Conservation (phyloP, 2,888 invertebrate species). For the Nipponacmea schrenckii region DNA sequence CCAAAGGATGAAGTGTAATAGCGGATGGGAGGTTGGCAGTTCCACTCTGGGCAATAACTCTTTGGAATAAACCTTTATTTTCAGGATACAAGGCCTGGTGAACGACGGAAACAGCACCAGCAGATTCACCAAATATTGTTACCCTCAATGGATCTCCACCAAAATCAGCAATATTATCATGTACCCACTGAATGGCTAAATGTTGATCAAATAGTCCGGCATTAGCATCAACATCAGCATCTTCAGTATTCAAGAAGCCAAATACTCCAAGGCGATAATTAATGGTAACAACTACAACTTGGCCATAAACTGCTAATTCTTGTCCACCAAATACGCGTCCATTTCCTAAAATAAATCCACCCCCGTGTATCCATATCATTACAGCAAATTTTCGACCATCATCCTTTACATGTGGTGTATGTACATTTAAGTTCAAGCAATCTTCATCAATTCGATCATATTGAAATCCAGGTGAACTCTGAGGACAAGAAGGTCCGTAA, state of each 20-base stretch:
- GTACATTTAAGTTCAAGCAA: constrained; percentile 47
- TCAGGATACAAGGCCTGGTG: constrained; percentile 21
- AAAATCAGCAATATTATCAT: constrained; percentile 22
- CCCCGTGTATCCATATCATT: constrained; percentile 27
- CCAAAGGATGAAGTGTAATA: neutral
- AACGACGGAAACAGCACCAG: constrained; percentile 22
- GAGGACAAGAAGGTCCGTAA: constrained; percentile 38
- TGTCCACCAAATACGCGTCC: constrained; percentile 14
- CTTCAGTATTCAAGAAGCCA: constrained; percentile 25
- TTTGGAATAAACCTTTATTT: constrained; percentile 19
- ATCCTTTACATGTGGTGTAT: constrained; percentile 31
- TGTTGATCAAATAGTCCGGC: constrained; percentile 26
- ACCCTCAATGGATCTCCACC: constrained; percentile 24
- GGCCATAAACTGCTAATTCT: constrained; percentile 11
- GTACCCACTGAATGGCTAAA: constrained; percentile 26
- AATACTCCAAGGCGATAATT: constrained; percentile 27
- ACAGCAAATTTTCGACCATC: constrained; percentile 11
- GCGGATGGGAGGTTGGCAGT: neutral
- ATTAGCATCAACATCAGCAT: constrained; percentile 18
- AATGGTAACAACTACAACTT: constrained; percentile 27
- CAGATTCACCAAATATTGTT: constrained; percentile 20
- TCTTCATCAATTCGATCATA: constrained; percentile 32
- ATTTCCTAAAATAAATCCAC: constrained; percentile 19
- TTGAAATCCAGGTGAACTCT: neutral
- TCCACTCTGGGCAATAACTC: constrained; percentile 25